Conservation (phyloP, 35 echinoderm and acorn worm species). For the Ophiothrix spiculata region DNA sequence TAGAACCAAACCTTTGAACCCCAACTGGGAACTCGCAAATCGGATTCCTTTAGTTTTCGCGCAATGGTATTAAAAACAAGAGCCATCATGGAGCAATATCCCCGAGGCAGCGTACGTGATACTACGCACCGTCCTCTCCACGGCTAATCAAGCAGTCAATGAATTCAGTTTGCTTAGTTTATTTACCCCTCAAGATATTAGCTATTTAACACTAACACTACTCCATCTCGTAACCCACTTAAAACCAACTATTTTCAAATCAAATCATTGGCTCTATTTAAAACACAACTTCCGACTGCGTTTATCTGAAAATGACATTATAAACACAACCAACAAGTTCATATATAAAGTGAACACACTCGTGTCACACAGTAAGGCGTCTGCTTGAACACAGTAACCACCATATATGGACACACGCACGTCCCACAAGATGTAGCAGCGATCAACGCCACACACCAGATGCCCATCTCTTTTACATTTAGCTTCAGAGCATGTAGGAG, state of each 20-base stretch:
- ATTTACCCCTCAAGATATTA: not conserved
- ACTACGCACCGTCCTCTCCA: not conserved
- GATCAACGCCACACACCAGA: not conserved
- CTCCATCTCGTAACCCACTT: not conserved
- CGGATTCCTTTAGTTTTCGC: not conserved
- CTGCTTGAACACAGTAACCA: not conserved
- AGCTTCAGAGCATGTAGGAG: not conserved
- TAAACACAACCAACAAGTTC: slow-evolving; percentile 1
- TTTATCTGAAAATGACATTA: not conserved
- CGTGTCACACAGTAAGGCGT: not conserved
- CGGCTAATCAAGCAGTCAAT: slow-evolving; percentile 7
- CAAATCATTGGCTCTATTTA: not conserved
- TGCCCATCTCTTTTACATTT: not conserved
- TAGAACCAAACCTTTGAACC: not conserved
- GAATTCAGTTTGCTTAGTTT: not conserved
- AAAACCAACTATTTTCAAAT: not conserved
- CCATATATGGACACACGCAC: slow-evolving; percentile 11
- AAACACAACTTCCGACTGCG: not conserved
- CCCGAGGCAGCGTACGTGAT: not conserved
- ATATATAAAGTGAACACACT: not conserved
- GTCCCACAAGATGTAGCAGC: not conserved
- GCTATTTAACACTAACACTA: not conserved
- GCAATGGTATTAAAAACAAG: slow-evolving; percentile 9
- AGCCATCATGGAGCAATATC: not conserved
- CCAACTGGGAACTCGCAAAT: not conserved